These are phyloP conservation scores for Dipus sagitta DNA, from an alignment of 2,797 vertebrate genomes.

Conservation along the genomic window DNA sequence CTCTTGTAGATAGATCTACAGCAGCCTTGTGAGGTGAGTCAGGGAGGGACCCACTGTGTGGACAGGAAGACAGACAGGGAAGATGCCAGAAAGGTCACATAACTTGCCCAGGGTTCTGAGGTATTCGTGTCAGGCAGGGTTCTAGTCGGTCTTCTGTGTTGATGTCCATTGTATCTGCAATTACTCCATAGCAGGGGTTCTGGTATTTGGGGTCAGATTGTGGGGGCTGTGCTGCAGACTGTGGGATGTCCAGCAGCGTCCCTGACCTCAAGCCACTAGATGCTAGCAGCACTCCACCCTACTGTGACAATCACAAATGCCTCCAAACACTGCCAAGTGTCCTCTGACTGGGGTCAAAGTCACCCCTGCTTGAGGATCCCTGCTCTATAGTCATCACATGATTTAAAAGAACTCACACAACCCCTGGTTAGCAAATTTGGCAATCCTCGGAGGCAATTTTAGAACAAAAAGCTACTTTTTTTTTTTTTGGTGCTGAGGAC, in stretches of 20 bases:
- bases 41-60: neutral
- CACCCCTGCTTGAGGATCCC: neutral
- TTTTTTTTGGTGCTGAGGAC: too few relatives aligned
- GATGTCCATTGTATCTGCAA: neutral
- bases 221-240: neutral
- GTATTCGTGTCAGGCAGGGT: neutral
- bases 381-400: neutral
- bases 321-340: neutral
- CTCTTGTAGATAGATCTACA: neutral
- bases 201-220: neutral
- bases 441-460: neutral
- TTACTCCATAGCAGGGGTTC: neutral
- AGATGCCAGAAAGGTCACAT: neutral
- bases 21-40: neutral
- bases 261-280: neutral
- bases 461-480: neutral
- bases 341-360: neutral
- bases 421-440: neutral
- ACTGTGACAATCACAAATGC: neutral
- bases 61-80: neutral
- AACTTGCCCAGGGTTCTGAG: neutral
- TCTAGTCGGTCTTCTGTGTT: neutral
- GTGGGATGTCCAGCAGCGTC: neutral
- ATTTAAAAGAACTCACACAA: neutral
- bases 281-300: neutral